phyloP scores from a whole-genome alignment of 2,797 vertebrate species.

The Eulemur albifrons region DNA sequence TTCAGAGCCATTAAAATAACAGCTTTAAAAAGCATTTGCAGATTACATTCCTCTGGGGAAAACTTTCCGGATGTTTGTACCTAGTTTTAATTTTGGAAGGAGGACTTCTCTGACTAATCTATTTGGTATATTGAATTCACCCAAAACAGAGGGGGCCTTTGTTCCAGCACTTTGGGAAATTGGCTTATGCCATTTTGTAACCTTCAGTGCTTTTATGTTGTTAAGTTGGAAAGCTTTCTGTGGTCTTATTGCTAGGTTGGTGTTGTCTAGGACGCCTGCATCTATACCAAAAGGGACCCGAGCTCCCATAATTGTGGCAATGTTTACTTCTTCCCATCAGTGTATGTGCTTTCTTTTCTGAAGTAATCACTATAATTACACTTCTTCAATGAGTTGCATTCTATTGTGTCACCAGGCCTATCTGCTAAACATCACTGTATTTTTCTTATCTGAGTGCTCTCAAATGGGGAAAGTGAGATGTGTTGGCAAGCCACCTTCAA shows the following conservation, averaged over 20 bases:
- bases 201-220: constrained; percentile 40
- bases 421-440: constrained; percentile 69
- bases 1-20: constrained; percentile 25
- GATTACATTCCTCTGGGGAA: constrained; percentile 1
- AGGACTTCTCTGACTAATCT: constrained; percentile 43
- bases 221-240: constrained; percentile 49
- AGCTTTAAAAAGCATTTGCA: constrained; percentile 50
- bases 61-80: constrained; percentile 26
- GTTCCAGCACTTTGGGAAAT: constrained; percentile 52
- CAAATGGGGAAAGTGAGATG: constrained; percentile 65
- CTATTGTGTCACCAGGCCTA: constrained; percentile 49
- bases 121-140: constrained; percentile 44
- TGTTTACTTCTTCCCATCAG: constrained; percentile 70
- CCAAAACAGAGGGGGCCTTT: constrained; percentile 36
- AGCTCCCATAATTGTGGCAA: constrained; percentile 15
- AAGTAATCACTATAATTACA: constrained; percentile 74
- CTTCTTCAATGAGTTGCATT: constrained; percentile 55
- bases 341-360: constrained; percentile 64
- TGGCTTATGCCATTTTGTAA: constrained; percentile 6
- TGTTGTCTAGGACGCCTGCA: background rate
- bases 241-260: constrained; percentile 36
- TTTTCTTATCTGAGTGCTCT: constrained; percentile 75
- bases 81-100: constrained; percentile 56
- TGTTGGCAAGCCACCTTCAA: constrained; percentile 70
- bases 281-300: background rate